Percentiles rank a stretch among this genome's conserved stretches.
Conservation (phyloP, 2,113 vertebrate genomes). For the human region DNA sequence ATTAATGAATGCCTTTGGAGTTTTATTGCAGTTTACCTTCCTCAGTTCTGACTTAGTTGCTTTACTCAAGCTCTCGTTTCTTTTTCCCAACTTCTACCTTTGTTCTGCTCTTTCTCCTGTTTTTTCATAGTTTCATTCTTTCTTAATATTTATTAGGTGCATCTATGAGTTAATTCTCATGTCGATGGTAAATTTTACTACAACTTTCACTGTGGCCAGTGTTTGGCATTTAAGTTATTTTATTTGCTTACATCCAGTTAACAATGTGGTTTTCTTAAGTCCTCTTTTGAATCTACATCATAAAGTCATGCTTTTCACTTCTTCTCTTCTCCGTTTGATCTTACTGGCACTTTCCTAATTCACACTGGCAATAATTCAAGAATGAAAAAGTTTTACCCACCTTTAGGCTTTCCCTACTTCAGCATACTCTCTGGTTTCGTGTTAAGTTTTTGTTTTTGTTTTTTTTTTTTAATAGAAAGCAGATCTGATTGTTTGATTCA, state of each 20-base stretch:
- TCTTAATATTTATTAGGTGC: neutral
- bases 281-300: neutral
- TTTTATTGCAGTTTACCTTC: neutral
- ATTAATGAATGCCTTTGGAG: neutral
- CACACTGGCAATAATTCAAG: neutral
- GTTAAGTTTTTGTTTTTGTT: neutral
- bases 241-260: neutral
- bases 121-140: neutral
- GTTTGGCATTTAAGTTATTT: neutral
- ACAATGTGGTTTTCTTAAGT: neutral
- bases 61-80: neutral
- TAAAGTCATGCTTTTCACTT: neutral
- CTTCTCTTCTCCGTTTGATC: neutral
- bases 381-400: neutral
- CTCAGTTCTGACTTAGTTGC: neutral
- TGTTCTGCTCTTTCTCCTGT: neutral
- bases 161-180: neutral
- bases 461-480: neutral
- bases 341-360: neutral
- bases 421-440: neutral
- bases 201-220: neutral
- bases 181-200: neutral
- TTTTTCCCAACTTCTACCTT: neutral
- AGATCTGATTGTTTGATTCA: neutral
- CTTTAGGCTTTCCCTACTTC: no score